These are phyloP conservation scores for Sipha maydis DNA, from an alignment of 2,888 invertebrate species.

Conservation along the genomic window DNA sequence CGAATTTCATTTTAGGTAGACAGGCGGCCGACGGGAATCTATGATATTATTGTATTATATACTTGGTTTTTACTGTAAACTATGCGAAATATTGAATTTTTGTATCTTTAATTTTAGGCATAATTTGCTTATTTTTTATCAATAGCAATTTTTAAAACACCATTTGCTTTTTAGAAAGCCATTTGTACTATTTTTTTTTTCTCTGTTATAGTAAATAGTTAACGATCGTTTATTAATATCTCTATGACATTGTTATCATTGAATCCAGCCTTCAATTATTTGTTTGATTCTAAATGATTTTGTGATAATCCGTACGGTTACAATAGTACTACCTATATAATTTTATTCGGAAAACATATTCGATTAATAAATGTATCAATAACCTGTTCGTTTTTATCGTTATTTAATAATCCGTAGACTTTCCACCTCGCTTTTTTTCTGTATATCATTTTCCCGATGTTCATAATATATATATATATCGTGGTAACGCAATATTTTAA, in stretches of 20 bases:
- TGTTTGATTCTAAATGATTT: not conserved
- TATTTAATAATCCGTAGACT: not conserved
- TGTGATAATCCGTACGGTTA: not conserved
- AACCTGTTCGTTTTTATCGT: not conserved
- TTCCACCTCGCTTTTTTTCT: slow-evolving; percentile 2
- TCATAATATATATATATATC: not conserved
- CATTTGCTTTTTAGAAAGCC: slow-evolving; percentile 49
- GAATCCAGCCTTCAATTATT: not conserved
- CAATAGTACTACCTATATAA: not conserved
- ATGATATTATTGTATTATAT: not conserved
- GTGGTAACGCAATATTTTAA: not conserved
- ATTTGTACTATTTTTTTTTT: slow-evolving; percentile 31
- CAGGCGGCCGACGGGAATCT: not conserved
- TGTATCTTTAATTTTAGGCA: slow-evolving; percentile 49
- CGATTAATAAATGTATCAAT: not conserved
- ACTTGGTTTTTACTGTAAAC: slow-evolving; percentile 32
- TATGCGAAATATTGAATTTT: slow-evolving; percentile 24
- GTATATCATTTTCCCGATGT: slow-evolving; percentile 9
- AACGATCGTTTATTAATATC: slow-evolving; percentile 10
- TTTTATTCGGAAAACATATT: not conserved
- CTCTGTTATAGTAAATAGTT: slow-evolving; percentile 40
- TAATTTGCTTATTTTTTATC: slow-evolving; percentile 54
- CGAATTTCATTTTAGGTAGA: slow-evolving; percentile 33
- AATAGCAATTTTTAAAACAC: slow-evolving; percentile 52
- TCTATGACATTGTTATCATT: slow-evolving; percentile 10